A percentile compares a stretch with the other conserved stretches of the same genome.
These are phyloP conservation scores for Schizopygopsis pylzovi DNA, from an alignment of 2,797 vertebrate genomes.

Conservation along the genomic window DNA sequence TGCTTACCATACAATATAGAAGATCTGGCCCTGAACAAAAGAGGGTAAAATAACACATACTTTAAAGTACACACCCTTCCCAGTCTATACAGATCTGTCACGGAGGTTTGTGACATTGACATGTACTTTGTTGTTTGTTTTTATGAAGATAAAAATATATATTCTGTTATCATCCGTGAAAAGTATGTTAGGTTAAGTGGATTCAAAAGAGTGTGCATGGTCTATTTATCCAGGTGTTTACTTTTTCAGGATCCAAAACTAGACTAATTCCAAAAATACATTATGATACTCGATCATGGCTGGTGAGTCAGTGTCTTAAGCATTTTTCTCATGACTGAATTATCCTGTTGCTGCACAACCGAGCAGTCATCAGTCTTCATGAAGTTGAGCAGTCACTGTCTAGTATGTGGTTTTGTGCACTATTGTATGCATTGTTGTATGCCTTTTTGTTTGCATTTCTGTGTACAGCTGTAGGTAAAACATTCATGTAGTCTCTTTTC, in stretches of 20 bases:
- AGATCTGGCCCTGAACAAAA: slow-evolving; percentile 21
- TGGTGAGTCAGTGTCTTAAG: neutral
- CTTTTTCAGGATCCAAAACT: neutral
- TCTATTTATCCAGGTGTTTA: neutral
- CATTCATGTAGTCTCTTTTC: neutral
- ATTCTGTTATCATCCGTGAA: neutral
- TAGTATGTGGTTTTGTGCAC: slow-evolving; percentile 9
- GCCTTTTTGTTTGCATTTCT: neutral
- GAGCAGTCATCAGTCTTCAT: neutral
- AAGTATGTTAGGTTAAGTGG: neutral
- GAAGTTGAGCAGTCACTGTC: neutral
- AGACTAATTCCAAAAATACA: neutral
- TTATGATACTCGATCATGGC: neutral
- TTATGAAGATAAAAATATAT: neutral
- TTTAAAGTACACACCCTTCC: slow-evolving; percentile 11
- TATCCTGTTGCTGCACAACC: slow-evolving; percentile 15
- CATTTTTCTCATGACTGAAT: neutral
- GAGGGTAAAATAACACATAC: neutral
- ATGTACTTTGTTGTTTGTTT: neutral
- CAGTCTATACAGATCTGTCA: neutral
- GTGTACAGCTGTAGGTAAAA: neutral
- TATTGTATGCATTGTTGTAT: neutral
- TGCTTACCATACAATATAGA: neutral
- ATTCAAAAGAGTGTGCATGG: slow-evolving; percentile 19
- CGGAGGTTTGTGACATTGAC: neutral